phyloP scores from a whole-genome alignment of 2,113 vertebrate species.

The Seriola quinqueradiata region DNA sequence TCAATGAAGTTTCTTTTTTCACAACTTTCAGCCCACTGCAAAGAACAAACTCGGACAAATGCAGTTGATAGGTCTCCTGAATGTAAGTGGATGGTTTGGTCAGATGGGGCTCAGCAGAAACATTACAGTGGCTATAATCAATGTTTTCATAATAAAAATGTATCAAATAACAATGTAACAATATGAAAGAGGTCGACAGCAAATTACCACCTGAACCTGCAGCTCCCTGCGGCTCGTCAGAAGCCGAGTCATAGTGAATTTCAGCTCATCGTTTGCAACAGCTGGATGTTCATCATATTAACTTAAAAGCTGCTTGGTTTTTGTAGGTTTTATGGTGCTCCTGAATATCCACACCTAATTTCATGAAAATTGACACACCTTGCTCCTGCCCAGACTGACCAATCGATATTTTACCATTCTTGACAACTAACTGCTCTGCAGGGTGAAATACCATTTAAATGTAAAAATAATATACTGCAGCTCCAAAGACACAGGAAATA shows the following conservation, averaged over 20 bases:
- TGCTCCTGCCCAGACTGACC: too few species aligned
- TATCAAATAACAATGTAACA: too few species aligned
- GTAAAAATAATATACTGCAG: neutral
- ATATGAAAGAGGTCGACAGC: too few species aligned
- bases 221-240: too few species aligned
- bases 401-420: neutral
- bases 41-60: neutral
- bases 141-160: too few species aligned
- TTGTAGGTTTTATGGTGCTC: neutral
- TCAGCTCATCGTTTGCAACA: too few species aligned
- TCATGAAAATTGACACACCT: neutral
- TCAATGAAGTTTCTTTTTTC: conserved; percentile 35
- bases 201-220: too few species aligned
- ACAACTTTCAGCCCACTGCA: conserved; percentile 9
- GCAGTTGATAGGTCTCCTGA: neutral
- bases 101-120: neutral
- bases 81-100: neutral
- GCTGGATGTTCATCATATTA: too few species aligned
- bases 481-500: neutral
- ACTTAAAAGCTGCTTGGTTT: neutral
- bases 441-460: neutral
- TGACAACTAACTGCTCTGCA: neutral
- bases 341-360: neutral
- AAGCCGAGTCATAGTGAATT: too few species aligned
- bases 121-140: neutral